Conservation (phyloP, 2,888 invertebrate genomes). For the Ichneumon xanthorius region DNA sequence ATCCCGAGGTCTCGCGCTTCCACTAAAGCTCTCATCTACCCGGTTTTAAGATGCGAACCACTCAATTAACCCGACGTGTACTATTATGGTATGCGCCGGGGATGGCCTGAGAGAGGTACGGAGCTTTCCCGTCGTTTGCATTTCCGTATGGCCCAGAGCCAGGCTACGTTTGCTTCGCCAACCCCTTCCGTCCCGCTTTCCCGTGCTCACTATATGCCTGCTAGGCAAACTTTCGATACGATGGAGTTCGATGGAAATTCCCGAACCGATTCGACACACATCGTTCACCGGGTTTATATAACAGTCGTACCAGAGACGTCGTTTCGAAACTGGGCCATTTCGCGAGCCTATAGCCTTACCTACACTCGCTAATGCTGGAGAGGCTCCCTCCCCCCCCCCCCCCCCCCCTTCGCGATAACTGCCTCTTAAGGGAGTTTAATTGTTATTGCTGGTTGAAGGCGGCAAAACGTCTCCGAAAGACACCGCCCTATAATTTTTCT, state of each 20-base stretch:
- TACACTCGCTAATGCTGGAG: not conserved
- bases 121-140: conserved; percentile 74
- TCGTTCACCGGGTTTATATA: conserved; percentile 39
- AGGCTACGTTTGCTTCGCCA: conserved; percentile 52
- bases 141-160: conserved; percentile 77
- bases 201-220: conserved; percentile 36
- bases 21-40: conserved; percentile 36
- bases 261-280: conserved; percentile 65
- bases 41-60: conserved; percentile 72
- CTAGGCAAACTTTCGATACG: conserved; percentile 69
- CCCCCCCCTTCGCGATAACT: not conserved
- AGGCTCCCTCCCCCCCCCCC: too few species aligned
- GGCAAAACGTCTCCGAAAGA: not conserved
- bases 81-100: conserved; percentile 43
- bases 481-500: conserved; percentile 54
- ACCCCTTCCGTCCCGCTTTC: conserved; percentile 10
- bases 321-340: conserved; percentile 57
- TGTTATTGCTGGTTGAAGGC: conserved; percentile 23
- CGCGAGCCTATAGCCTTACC: conserved; percentile 10
- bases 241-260: conserved; percentile 72
- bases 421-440: conserved; percentile 6
- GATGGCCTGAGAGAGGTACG: conserved; percentile 27
- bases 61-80: conserved; percentile 78
- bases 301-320: conserved; percentile 22
- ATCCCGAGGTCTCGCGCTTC: conserved; percentile 37